Conservation (phyloP, 1,140 invertebrate species). For the Eriocheir sinensis region DNA sequence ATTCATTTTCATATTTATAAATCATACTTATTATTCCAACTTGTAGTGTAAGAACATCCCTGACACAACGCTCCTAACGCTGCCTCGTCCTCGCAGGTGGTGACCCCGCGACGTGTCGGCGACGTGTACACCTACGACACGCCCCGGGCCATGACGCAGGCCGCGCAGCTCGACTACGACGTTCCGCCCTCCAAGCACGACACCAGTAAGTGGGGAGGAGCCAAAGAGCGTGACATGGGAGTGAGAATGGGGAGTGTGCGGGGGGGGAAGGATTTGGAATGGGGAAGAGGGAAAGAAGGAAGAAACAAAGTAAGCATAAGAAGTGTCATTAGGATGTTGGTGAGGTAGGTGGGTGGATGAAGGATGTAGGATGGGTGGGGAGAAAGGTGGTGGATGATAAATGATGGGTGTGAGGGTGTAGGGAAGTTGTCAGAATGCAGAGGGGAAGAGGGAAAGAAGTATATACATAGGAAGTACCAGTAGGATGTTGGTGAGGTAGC, state of each 20-base stretch:
- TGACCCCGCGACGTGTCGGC: slow-evolving; percentile 81
- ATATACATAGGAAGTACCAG: no score
- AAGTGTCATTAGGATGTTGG: not conserved
- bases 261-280: not conserved
- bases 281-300: no score
- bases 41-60: not conserved
- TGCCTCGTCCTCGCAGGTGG: slow-evolving; percentile 84
- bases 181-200: slow-evolving; percentile 76
- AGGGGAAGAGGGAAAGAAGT: no score
- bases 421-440: no score
- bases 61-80: slow-evolving; percentile 9
- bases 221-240: no score
- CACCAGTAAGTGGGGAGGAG: slow-evolving; percentile 37
- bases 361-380: not conserved
- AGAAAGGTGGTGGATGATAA: no score
- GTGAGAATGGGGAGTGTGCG: not conserved
- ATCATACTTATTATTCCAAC: no score
- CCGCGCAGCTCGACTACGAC: slow-evolving; percentile 79
- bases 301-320: no score
- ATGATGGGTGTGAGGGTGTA: not conserved
- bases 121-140: slow-evolving; percentile 86
- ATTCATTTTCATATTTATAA: no score
- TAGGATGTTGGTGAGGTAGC: no score
- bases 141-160: slow-evolving; percentile 77
- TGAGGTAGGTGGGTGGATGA: not conserved